These are phyloP conservation scores for Bothrops alternatus DNA, from an alignment of 2,797 vertebrate genomes.

Conservation along the genomic window DNA sequence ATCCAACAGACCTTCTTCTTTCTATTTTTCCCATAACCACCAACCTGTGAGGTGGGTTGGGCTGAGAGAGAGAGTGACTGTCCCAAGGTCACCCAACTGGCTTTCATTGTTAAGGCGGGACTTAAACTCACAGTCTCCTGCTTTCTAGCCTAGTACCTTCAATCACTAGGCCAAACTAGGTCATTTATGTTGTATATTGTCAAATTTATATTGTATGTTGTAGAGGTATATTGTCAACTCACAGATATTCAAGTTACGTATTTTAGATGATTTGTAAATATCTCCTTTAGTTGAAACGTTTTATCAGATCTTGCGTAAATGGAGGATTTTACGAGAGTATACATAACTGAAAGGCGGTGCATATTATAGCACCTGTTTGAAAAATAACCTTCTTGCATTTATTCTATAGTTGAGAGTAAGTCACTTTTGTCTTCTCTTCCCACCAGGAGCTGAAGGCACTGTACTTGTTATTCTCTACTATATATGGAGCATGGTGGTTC, in stretches of 20 bases:
- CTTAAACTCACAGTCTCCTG: not conserved
- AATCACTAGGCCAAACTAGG: not conserved
- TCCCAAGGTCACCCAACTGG: not conserved
- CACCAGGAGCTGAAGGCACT: not conserved
- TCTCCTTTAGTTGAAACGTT: not conserved
- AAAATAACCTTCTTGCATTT: not conserved
- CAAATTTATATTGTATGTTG: not conserved
- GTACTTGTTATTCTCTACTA: not conserved
- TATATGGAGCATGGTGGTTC: not conserved
- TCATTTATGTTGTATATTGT: not conserved
- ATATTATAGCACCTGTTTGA: not conserved
- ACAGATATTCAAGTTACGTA: not conserved
- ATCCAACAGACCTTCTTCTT: not conserved
- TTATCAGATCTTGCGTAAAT: not conserved
- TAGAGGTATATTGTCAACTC: not conserved
- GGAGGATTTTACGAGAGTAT: not conserved
- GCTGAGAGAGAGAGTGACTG: not conserved
- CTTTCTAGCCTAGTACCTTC: not conserved
- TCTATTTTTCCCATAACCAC: not conserved
- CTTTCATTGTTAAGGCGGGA: not conserved
- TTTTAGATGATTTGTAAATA: not conserved
- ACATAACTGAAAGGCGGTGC: not conserved
- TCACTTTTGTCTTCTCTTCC: not conserved
- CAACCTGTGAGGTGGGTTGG: not conserved
- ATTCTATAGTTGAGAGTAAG: not conserved